phyloP scores from a whole-genome alignment of 1,140 invertebrate genomes.

The Drosophila lowei region DNA sequence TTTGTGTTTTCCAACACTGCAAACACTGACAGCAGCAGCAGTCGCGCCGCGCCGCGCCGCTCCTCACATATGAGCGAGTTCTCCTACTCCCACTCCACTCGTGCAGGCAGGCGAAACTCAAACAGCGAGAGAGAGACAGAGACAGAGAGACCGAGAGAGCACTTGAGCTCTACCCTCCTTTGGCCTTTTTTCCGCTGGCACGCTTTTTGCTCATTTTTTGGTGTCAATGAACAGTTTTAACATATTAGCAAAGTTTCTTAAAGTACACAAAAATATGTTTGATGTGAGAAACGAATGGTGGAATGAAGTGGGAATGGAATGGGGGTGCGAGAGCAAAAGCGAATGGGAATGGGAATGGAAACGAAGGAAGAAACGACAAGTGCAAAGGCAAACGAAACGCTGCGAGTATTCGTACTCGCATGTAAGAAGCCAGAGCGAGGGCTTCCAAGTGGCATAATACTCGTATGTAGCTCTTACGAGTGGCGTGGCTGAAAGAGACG shows the following conservation, averaged over 20 bases:
- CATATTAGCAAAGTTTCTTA: constrained; percentile 81
- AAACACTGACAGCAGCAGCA: constrained; percentile 51
- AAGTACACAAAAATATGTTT: constrained; percentile 81
- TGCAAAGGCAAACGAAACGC: constrained; percentile 44
- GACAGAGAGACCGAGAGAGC: background rate
- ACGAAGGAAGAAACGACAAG: constrained; percentile 7
- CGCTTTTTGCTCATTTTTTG: constrained; percentile 76
- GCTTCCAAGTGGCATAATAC: too few relatives aligned
- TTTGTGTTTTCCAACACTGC: constrained; percentile 80
- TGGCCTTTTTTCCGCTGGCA: constrained; percentile 49
- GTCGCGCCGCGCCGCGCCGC: background rate
- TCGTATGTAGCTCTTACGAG: too few relatives aligned
- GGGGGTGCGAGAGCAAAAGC: background rate
- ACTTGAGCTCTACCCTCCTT: constrained; percentile 25
- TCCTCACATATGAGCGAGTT: constrained; percentile 50
- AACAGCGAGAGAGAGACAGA: constrained; percentile 29
- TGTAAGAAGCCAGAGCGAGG: constrained; percentile 27
- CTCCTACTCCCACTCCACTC: too few relatives aligned
- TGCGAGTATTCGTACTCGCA: background rate
- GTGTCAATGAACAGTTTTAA: constrained; percentile 82
- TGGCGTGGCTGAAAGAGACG: too few relatives aligned
- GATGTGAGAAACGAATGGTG: constrained; percentile 47
- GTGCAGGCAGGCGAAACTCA: constrained; percentile 51
- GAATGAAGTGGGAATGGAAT: constrained; percentile 16
- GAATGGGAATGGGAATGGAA: background rate